These are phyloP conservation scores for Gymnoscopelus microlampas DNA, from an alignment of 2,797 vertebrate species.

Conservation along the genomic window DNA sequence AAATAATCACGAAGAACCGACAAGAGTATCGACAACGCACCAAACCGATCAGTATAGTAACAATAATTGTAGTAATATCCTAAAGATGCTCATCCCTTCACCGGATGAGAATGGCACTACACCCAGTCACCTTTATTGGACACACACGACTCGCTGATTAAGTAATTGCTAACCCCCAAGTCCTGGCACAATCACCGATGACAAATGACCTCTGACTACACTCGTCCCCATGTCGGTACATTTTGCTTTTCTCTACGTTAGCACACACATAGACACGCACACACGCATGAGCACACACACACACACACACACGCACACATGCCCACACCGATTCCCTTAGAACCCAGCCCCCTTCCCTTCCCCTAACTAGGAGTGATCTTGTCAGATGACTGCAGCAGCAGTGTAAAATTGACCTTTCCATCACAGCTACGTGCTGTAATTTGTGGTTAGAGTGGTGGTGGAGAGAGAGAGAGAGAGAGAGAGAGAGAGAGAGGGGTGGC, in stretches of 20 bases:
- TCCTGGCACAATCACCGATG: constrained; percentile 26
- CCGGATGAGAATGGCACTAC: too few species aligned
- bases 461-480: background rate
- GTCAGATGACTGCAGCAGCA: constrained; percentile 47
- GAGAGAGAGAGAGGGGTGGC: background rate
- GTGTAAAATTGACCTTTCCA: constrained; percentile 70
- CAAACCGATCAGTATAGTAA: too few species aligned
- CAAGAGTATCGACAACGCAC: too few species aligned
- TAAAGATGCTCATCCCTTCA: too few species aligned
- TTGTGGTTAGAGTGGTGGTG: constrained; percentile 46
- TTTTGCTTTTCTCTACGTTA: constrained; percentile 27
- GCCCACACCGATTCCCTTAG: constrained; percentile 6
- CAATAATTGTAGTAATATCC: too few species aligned
- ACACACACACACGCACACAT: constrained; percentile 2
- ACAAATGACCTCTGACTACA: constrained; percentile 38
- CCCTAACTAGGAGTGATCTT: constrained; percentile 16
- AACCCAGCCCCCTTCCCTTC: constrained; percentile 5
- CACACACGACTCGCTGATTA: constrained; percentile 27
- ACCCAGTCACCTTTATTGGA: too few species aligned
- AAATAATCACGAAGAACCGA: too few species aligned
- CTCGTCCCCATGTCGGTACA: constrained; percentile 10
- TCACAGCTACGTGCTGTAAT: constrained; percentile 57
- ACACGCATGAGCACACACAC: background rate
- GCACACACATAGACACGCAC: background rate
- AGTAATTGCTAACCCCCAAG: constrained; percentile 35